Evolutionary conservation across 1,140 invertebrate species (phyloP).

Genomic region (Radopholus similis): DNA sequence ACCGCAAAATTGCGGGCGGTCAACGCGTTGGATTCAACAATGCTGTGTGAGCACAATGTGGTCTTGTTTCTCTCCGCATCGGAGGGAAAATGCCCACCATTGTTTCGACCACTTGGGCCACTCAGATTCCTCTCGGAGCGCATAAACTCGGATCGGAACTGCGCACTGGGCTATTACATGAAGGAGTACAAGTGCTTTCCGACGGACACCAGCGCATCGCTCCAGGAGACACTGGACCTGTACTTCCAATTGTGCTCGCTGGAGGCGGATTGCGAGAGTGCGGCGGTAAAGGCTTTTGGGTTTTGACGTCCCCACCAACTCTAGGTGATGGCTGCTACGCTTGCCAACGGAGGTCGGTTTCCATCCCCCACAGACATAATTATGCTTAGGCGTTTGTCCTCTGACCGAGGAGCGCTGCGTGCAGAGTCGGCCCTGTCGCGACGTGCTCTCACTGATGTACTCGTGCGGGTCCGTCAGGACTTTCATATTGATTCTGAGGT

Average conservation of each 20-base stretch:
- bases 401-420: constrained; percentile 84
- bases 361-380: not conserved
- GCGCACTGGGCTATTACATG: constrained; percentile 64
- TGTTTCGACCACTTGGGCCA: constrained; percentile 10
- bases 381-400: constrained; percentile 75
- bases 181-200: constrained; percentile 63
- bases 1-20: constrained; percentile 74
- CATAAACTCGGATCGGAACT: constrained; percentile 64
- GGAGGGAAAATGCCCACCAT: constrained; percentile 3
- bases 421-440: constrained; percentile 61
- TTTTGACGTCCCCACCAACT: no score
- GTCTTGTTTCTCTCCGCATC: no score
- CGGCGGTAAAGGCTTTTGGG: no score
- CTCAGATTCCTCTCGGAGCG: constrained; percentile 64
- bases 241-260: constrained; percentile 81
- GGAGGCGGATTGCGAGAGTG: constrained; percentile 86
- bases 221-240: constrained; percentile 91
- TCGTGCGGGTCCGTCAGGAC: constrained; percentile 74
- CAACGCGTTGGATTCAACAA: constrained; percentile 75
- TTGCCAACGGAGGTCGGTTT: constrained; percentile 89
- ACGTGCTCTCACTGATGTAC: constrained; percentile 77
- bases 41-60: constrained; percentile 38
- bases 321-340: constrained; percentile 85
- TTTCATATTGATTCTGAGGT: not conserved
- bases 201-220: constrained; percentile 62